These are phyloP conservation scores for Eudasyphora cyanicolor DNA, from an alignment of 2,888 invertebrate genomes.

Conservation along the genomic window DNA sequence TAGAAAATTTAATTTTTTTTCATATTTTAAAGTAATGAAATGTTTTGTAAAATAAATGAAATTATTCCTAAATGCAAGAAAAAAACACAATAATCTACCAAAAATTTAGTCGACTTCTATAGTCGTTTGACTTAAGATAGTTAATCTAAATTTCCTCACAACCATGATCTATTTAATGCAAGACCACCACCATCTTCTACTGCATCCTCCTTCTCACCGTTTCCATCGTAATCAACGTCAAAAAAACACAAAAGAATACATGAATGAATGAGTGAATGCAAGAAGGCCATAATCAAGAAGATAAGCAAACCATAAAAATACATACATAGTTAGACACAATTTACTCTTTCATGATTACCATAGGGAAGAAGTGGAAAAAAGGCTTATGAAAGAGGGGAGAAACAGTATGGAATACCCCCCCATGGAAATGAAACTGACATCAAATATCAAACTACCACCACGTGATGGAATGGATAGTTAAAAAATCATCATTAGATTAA, in stretches of 20 bases:
- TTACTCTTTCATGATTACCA: neutral
- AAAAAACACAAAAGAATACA: neutral
- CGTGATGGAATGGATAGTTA: slow-evolving; percentile 11
- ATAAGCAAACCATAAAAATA: slow-evolving; percentile 50
- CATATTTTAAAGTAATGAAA: too few relatives aligned
- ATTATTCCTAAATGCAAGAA: too few relatives aligned
- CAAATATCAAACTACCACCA: slow-evolving; percentile 1
- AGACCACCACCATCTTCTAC: neutral
- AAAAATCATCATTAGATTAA: slow-evolving; percentile 26
- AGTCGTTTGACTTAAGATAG: too few relatives aligned
- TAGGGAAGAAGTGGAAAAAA: neutral
- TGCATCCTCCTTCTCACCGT: neutral
- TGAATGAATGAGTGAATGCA: neutral
- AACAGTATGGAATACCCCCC: neutral
- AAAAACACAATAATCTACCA: too few relatives aligned
- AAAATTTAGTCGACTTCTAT: too few relatives aligned
- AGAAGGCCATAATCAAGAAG: slow-evolving; percentile 47
- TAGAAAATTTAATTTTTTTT: too few relatives aligned
- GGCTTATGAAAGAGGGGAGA: neutral
- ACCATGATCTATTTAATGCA: too few relatives aligned
- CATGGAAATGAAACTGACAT: neutral
- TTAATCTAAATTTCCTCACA: too few relatives aligned
- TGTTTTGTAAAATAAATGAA: too few relatives aligned
- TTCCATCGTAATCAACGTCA: neutral
- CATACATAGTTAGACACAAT: slow-evolving; percentile 12